Conservation (phyloP, 2,888 invertebrate genomes). For the Leucania comma region DNA sequence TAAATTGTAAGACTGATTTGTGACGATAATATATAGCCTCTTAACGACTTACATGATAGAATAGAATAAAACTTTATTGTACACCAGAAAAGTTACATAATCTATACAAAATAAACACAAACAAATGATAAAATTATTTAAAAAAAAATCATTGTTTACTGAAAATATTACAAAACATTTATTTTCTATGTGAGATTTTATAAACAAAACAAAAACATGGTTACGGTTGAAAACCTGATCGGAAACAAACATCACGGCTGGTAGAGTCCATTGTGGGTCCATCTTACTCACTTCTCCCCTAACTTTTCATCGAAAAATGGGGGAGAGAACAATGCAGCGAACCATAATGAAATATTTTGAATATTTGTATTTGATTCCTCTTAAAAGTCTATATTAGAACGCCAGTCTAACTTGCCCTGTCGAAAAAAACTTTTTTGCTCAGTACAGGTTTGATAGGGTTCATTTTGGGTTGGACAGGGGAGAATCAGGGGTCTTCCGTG, state of each 20-base stretch:
- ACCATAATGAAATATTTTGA: constrained; percentile 86
- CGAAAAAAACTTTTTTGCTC: constrained; percentile 58
- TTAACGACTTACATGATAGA: too few relatives aligned
- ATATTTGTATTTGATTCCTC: constrained; percentile 86
- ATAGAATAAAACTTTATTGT: too few relatives aligned
- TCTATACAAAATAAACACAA: too few relatives aligned
- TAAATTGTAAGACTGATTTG: not conserved
- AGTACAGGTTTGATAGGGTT: not conserved
- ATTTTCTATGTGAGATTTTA: constrained; percentile 1
- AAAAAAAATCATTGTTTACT: not conserved
- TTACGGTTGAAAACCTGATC: constrained; percentile 47
- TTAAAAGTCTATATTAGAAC: constrained; percentile 69
- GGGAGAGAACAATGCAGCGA: constrained; percentile 78
- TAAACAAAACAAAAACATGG: constrained; percentile 29
- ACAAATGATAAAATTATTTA: not conserved
- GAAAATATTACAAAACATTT: constrained; percentile 8
- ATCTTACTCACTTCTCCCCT: constrained; percentile 54
- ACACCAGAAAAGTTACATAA: too few relatives aligned
- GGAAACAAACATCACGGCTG: constrained; percentile 52
- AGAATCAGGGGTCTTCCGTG: constrained; percentile 55
- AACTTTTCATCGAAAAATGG: constrained; percentile 74
- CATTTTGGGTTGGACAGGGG: constrained; percentile 39
- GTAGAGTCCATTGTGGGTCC: constrained; percentile 53
- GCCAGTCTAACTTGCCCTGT: constrained; percentile 69
- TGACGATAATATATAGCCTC: not conserved